phyloP scores from a whole-genome alignment of 2,888 invertebrate species.

The Rosalia funebris region DNA sequence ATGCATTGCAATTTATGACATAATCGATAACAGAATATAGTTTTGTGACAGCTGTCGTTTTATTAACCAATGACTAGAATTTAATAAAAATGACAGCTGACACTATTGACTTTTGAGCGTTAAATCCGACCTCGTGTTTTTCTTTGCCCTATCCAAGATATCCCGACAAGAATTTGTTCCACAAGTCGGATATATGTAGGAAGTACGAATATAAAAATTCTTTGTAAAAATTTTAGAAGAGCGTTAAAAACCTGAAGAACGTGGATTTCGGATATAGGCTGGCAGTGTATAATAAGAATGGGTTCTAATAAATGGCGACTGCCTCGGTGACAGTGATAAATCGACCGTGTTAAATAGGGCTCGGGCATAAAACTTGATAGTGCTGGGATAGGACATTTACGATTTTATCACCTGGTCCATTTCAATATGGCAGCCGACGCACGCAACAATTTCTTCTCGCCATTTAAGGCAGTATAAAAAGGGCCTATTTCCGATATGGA shows the following conservation, averaged over 20 bases:
- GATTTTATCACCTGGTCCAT: slow-evolving; percentile 6
- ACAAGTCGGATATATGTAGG: neutral
- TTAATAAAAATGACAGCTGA: neutral
- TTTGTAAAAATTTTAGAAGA: neutral
- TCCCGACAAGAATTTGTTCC: neutral
- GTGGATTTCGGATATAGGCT: neutral
- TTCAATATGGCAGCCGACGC: neutral
- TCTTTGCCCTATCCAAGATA: neutral
- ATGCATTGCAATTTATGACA: too few species aligned
- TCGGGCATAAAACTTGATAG: neutral
- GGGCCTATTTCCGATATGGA: neutral
- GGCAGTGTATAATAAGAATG: neutral
- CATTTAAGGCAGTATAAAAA: neutral
- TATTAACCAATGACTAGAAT: too few species aligned
- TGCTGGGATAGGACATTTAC: neutral
- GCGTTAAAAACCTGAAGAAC: neutral
- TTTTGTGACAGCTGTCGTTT: too few species aligned
- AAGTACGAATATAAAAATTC: neutral
- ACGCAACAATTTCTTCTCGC: slow-evolving; percentile 1
- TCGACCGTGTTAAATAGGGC: slow-evolving; percentile 9
- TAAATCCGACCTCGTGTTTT: neutral
- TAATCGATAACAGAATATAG: too few species aligned
- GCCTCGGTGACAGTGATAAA: slow-evolving; percentile 18
- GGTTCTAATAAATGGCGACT: slow-evolving; percentile 9
- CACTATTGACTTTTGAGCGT: neutral